phyloP scores from a whole-genome alignment of 2,113 vertebrate genomes.

The Chionis minor region DNA sequence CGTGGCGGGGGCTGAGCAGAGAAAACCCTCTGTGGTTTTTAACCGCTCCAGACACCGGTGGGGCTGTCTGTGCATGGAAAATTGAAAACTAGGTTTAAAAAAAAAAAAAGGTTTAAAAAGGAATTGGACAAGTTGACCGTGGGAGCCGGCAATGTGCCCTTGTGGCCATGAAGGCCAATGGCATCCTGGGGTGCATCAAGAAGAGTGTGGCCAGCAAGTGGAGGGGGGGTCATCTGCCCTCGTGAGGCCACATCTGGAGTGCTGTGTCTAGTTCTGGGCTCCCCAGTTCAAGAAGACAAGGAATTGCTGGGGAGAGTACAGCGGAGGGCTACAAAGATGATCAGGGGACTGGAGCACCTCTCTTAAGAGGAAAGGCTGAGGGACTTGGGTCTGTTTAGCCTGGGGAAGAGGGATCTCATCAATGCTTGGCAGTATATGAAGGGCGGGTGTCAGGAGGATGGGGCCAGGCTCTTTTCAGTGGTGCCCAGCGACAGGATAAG shows the following conservation, averaged over 20 bases:
- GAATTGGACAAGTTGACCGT: no score
- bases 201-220: not conserved
- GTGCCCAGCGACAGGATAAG: no score
- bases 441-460: not conserved
- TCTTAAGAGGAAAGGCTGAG: not conserved
- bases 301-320: not conserved
- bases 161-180: not conserved
- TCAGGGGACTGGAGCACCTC: not conserved
- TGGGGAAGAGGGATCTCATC: not conserved
- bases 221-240: not conserved
- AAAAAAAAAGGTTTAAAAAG: not conserved
- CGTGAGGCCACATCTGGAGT: not conserved
- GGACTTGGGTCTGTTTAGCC: not conserved
- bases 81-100: rapidly evolving
- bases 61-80: rapidly evolving
- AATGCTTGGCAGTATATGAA: not conserved
- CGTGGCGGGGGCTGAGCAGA: rapidly evolving
- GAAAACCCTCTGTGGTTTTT: not conserved
- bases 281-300: not conserved
- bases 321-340: not conserved
- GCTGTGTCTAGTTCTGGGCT: not conserved
- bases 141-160: not conserved
- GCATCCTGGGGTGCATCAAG: not conserved
- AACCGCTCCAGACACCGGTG: rapidly evolving
- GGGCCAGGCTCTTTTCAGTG: not conserved